Base-by-base conservation (phyloP, 1,140 invertebrate genomes). In the Zophobas atratus region DNA sequence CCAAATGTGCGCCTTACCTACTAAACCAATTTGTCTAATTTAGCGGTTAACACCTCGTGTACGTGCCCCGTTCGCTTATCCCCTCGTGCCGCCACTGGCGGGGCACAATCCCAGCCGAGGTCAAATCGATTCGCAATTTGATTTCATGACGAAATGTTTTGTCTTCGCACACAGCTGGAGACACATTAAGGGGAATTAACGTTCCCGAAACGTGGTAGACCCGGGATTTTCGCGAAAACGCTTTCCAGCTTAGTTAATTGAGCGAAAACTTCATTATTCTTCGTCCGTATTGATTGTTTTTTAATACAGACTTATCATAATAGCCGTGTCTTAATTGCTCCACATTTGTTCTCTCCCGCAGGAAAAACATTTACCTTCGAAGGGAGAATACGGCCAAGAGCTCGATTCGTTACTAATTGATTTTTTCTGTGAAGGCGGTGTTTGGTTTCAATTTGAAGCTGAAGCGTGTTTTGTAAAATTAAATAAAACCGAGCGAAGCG, bases 131-230 rank as follows among this genome's bases (percentile, higher is more conserved):
- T 63, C n/a, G 39, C 20, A 67, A 34, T 67, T 67, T 67, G 60
- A 67, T 67, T 67, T 67, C 60, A 33, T 43, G 60, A 67, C 60
- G 60, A 67, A 67, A 67, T 67, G 60, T 67, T 67, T 67, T 67
- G 60, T 67, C 60, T 67, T 67, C 60, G 60, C 33, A 41, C 39
- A 20, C 60, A 41, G 60, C 38, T 43, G 38, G 60, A 67, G 60
- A 67, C 60, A 43, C 60, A 67, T 67, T 67, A 67, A 43, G 6
- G 56, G 41, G 39, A 43, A 67, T 67, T 67, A 67, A 67, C 38
- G 60, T 41, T 39, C 38, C 60, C 38, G 33, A 67, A 20, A 67
- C 60, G 60, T 67, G 60, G 60, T 39, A 67, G 60, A 67, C 60
- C 38, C 39, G n/a, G 60, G 60, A 43, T 43, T 67, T 67, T 41